These are phyloP conservation scores for Morelia viridis DNA, from an alignment of 2,797 vertebrate species.

Conservation along the genomic window DNA sequence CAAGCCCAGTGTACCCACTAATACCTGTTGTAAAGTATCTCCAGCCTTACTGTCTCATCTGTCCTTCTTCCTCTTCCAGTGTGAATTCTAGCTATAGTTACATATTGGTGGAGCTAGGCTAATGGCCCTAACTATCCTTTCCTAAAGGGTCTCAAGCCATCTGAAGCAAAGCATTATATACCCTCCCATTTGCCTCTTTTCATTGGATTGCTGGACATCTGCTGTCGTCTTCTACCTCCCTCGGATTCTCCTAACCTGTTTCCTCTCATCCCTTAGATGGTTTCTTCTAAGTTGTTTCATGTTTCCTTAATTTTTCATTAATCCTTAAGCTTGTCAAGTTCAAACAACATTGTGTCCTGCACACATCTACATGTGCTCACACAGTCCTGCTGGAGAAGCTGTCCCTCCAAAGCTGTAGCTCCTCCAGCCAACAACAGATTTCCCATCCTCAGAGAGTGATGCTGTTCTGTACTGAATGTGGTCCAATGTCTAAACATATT, in stretches of 20 bases:
- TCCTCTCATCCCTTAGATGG: background rate
- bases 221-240: fast-evolving
- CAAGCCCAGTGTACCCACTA: conserved; percentile 44
- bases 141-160: conserved; percentile 32
- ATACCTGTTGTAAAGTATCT: fast-evolving
- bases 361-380: no score
- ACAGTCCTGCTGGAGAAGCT: background rate
- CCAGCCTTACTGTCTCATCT: background rate
- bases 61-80: background rate
- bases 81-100: background rate
- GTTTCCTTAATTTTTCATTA: background rate
- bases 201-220: fast-evolving
- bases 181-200: conserved; percentile 1
- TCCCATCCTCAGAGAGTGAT: background rate
- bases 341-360: background rate
- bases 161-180: background rate
- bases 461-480: conserved; percentile 4
- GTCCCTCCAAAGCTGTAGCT: background rate
- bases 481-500: conserved; percentile 6
- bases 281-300: background rate
- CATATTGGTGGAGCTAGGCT: background rate
- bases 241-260: background rate
- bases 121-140: fast-evolving
- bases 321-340: background rate
- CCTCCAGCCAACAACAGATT: background rate